These are phyloP conservation scores for Mustelus asterias DNA, from an alignment of 2,113 vertebrate species.

Conservation along the genomic window DNA sequence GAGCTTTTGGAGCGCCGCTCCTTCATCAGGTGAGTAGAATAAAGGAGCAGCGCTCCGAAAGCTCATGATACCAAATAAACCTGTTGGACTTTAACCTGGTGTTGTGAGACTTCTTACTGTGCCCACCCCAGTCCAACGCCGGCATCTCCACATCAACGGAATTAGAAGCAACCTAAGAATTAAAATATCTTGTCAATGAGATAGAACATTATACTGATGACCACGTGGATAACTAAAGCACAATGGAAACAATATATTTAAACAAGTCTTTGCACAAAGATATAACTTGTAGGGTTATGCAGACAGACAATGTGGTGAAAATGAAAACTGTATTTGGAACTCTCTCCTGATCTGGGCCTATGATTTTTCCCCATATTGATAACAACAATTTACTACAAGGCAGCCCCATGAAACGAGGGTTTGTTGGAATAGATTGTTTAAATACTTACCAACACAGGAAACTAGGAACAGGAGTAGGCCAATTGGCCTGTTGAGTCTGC, in stretches of 20 bases:
- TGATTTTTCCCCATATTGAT: not conserved
- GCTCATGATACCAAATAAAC: no score
- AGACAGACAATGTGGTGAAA: not conserved
- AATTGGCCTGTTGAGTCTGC: no score
- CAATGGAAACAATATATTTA: not conserved
- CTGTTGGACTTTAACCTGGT: no score
- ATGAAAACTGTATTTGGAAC: not conserved
- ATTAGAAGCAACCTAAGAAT: not conserved
- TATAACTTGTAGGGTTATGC: not conserved
- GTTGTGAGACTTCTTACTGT: no score
- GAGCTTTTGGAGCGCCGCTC: no score
- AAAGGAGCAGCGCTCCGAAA: no score
- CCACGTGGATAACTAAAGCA: not conserved
- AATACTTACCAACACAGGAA: no score
- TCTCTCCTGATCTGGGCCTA: no score
- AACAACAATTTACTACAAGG: not conserved
- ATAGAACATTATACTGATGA: not conserved
- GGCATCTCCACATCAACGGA: no score
- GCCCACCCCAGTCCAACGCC: no score
- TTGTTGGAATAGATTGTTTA: not conserved
- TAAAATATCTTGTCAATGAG: not conserved
- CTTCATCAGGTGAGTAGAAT: no score
- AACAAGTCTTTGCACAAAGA: not conserved
- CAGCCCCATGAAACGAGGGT: not conserved
- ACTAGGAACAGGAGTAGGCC: no score